Evolutionary conservation across 2,797 vertebrate species (phyloP).

Genomic region (Dallia pectoralis): DNA sequence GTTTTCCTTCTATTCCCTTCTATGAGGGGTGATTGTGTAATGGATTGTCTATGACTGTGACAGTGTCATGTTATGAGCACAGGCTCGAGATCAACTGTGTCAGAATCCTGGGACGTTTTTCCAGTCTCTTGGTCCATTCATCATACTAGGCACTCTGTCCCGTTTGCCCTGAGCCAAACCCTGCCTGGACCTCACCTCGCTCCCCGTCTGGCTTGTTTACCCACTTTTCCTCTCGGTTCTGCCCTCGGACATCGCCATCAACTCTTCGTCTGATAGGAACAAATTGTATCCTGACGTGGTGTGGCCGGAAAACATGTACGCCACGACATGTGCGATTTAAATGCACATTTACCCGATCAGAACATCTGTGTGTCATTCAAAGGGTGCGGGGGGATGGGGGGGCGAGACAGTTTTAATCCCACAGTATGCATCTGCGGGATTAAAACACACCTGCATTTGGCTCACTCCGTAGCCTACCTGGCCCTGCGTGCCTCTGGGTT

Average conservation of each 20-base stretch:
- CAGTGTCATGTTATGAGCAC: constrained; percentile 36
- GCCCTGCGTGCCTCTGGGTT: constrained; percentile 17
- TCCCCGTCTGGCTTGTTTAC: constrained; percentile 3
- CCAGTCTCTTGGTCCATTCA: not conserved
- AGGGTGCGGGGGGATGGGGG: constrained; percentile 12
- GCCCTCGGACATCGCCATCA: not conserved
- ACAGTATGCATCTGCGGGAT: constrained; percentile 1
- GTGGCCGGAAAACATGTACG: constrained; percentile 27
- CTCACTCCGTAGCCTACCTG: constrained; percentile 17
- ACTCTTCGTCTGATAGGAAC: not conserved
- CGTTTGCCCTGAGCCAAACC: constrained; percentile 61
- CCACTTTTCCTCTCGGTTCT: constrained; percentile 38
- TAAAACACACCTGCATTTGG: constrained; percentile 12
- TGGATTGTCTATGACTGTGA: constrained; percentile 41
- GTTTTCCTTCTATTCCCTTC: not conserved
- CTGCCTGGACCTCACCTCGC: constrained; percentile 42
- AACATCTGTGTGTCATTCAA: constrained; percentile 14
- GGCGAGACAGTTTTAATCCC: too few relatives aligned
- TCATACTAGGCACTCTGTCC: constrained; percentile 57
- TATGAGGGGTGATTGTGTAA: constrained; percentile 52
- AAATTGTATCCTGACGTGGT: constrained; percentile 19
- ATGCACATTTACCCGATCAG: constrained; percentile 12
- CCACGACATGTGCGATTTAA: constrained; percentile 27
- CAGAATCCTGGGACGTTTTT: constrained; percentile 33
- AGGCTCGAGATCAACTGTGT: constrained; percentile 55